Base-by-base conservation (phyloP, 2,797 vertebrate genomes). In the Esox lucius region DNA sequence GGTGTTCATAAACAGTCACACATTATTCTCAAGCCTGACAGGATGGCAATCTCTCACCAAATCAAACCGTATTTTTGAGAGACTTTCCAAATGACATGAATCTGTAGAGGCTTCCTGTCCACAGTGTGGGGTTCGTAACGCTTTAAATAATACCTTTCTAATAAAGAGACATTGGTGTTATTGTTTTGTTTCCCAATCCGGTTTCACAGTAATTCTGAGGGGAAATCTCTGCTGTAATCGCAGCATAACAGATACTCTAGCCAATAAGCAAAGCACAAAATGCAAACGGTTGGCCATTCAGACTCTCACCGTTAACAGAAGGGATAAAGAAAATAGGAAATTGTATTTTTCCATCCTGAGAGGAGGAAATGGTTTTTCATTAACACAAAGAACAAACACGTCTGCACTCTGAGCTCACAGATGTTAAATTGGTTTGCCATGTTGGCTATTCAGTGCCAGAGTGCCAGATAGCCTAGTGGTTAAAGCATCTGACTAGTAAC, bases 111-210 rank as follows among this genome's bases (percentile, higher is more conserved):
- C 80, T 5, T 51, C 78, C 76, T 84, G 66, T 53, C 28, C 35
- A 28, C 70, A 49, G 66, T 48, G 17, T 71, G 64, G 59, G 70
- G 33, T 62, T 3, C 7, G 35, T 39, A 39, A 39, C 7, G 42
- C 53, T 75, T 80, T 85, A 82, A 78, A 84, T 85, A 75, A 80
- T 81, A 48, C 74, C 78, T 80, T 61, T 84, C 76, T 59, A 69
- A 78, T 66, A 67, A 42, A 78, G 35, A 66, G 73, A 87, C 74
- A 88, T 77, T 62, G 74, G 74, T 13, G 59, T 59, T 48, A 70
- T 81, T 88, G 82, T 86, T 75, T 28, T n/a, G 12, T 73, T 26
- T 2, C 16, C 42, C 35, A 65, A 71, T 17, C 69, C 42, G 72
- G 6, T 51, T 22, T 68, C 66, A 39, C 33, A 4, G 64, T 22